Conservation (phyloP, 1,140 invertebrate genomes). For the Littorina saxatilis region DNA sequence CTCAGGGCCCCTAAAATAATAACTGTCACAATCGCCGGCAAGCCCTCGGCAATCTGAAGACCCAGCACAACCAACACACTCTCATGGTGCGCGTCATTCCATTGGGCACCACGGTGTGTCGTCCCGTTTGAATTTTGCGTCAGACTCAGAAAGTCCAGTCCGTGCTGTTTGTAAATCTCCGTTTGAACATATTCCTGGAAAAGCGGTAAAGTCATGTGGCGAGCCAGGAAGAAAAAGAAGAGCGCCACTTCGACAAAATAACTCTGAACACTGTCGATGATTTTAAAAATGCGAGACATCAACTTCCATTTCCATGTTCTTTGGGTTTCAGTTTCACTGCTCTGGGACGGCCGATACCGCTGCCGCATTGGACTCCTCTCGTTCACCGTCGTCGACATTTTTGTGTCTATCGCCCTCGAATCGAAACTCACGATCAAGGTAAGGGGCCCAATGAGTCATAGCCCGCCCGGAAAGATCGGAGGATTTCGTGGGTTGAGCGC, state of each 20-base stretch:
- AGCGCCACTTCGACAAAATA: conserved; percentile 69
- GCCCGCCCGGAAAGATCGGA: no score
- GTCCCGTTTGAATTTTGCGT: conserved; percentile 22
- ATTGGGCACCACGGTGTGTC: conserved; percentile 39
- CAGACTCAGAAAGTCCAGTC: conserved; percentile 50
- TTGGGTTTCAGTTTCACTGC: conserved; percentile 1
- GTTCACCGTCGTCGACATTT: not conserved
- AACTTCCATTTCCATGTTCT: conserved; percentile 23
- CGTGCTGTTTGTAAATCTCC: conserved; percentile 61
- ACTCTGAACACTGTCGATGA: conserved; percentile 56
- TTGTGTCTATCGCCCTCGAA: not conserved
- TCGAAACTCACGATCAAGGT: not conserved
- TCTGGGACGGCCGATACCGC: not conserved
- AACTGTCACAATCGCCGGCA: conserved; percentile 69
- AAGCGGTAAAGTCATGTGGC: conserved; percentile 71
- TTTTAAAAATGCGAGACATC: conserved; percentile 31
- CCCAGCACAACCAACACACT: conserved; percentile 63
- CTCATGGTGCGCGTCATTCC: conserved; percentile 62
- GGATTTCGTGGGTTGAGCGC: no score
- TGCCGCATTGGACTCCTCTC: conserved; percentile 21
- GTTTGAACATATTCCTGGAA: conserved; percentile 70
- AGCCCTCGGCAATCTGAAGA: conserved; percentile 69
- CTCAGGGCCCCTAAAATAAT: conserved; percentile 70
- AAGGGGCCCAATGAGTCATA: conserved; percentile 5
- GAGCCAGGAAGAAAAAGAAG: conserved; percentile 66